These are phyloP conservation scores for Eupithecia centaureata DNA, from an alignment of 2,888 invertebrate species.

Conservation along the genomic window DNA sequence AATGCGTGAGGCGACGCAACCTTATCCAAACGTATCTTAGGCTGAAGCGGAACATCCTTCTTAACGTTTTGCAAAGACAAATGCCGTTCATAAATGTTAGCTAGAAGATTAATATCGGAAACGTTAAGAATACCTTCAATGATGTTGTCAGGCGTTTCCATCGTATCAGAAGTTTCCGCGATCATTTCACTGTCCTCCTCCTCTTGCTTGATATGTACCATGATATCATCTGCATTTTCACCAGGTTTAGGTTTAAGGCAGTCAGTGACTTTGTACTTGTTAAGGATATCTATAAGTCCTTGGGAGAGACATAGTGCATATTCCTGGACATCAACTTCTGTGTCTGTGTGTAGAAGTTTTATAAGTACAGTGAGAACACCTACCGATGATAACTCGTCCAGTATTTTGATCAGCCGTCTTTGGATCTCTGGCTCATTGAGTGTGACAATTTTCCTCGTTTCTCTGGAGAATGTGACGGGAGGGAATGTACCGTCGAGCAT, in stretches of 20 bases:
- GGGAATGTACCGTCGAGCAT: conserved; percentile 93
- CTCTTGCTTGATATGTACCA: conserved; percentile 57
- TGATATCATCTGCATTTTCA: conserved; percentile 56
- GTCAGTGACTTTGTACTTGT: conserved; percentile 81
- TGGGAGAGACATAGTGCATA: conserved; percentile 82
- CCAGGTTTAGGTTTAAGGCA: conserved; percentile 55
- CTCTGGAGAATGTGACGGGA: conserved; percentile 90
- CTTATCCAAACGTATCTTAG: conserved; percentile 61
- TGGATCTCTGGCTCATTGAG: conserved; percentile 87
- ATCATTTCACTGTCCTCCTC: conserved; percentile 47
- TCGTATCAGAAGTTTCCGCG: conserved; percentile 42
- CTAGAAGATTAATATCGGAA: conserved; percentile 85
- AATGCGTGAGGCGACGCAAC: conserved; percentile 84
- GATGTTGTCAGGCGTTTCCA: conserved; percentile 75
- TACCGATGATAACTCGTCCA: conserved; percentile 87
- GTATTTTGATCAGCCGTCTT: conserved; percentile 85
- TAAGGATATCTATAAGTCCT: conserved; percentile 81
- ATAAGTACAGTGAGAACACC: conserved; percentile 89
- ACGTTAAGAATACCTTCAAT: conserved; percentile 87
- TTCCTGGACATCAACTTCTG: conserved; percentile 88
- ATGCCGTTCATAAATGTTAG: conserved; percentile 85
- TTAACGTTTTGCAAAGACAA: conserved; percentile 62
- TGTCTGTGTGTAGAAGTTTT: conserved; percentile 86
- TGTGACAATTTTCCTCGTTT: conserved; percentile 90
- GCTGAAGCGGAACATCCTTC: conserved; percentile 51